Conservation (phyloP, 2,113 vertebrate genomes). For the Pollimyrus isidori region DNA sequence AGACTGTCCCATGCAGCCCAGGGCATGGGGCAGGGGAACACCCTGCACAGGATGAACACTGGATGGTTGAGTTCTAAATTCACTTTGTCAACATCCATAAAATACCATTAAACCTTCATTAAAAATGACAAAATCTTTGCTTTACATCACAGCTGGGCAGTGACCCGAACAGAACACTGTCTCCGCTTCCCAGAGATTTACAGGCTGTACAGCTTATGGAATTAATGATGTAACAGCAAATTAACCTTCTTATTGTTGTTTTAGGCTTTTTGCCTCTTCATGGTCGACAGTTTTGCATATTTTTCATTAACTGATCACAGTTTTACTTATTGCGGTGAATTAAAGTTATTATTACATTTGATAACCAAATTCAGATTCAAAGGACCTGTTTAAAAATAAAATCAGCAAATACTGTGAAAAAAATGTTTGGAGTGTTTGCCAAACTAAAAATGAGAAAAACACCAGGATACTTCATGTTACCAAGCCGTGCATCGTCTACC, state of each 20-base stretch:
- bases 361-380: neutral
- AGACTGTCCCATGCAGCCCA: neutral
- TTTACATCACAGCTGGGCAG: neutral
- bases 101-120: neutral
- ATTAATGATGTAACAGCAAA: neutral
- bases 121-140: neutral
- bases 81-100: conserved; percentile 1
- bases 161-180: neutral
- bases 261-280: neutral
- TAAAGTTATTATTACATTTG: neutral
- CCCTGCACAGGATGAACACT: neutral
- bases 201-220: neutral
- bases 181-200: neutral
- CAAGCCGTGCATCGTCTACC: neutral
- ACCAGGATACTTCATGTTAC: neutral
- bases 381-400: neutral
- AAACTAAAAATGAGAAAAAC: neutral
- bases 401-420: neutral
- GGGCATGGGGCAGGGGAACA: neutral
- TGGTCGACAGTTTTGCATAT: neutral
- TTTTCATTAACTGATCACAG: neutral
- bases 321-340: neutral
- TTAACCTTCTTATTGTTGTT: neutral
- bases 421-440: neutral
- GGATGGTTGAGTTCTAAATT: neutral